These are phyloP conservation scores for Nymphalis urticae DNA, from an alignment of 2,888 invertebrate genomes.

Conservation along the genomic window DNA sequence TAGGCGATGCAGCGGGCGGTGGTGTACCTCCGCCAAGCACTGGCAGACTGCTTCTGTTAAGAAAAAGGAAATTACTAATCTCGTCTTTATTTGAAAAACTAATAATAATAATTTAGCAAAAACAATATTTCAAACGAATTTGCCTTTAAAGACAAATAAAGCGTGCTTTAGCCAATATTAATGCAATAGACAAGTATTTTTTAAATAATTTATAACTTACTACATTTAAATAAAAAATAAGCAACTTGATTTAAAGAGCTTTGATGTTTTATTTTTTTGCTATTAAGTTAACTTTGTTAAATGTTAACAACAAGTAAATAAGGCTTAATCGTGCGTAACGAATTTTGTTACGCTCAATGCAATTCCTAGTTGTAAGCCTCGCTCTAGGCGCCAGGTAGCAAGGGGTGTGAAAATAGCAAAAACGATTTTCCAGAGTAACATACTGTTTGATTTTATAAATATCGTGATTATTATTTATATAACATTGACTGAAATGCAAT, in stretches of 20 bases:
- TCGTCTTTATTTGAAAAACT: neutral
- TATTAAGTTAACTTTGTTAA: too few relatives aligned
- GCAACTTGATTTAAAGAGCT: neutral
- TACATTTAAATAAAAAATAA: too few relatives aligned
- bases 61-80: conserved; percentile 13
- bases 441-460: too few relatives aligned
- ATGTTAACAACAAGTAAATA: conserved; percentile 16
- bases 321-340: conserved; percentile 28
- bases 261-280: neutral
- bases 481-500: too few relatives aligned
- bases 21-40: conserved; percentile 86
- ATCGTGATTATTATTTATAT: too few relatives aligned
- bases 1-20: conserved; percentile 89
- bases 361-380: conserved; percentile 19
- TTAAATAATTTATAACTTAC: too few relatives aligned
- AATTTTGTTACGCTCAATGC: conserved; percentile 17
- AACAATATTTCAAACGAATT: neutral
- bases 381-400: too few relatives aligned
- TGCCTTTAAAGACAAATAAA: neutral
- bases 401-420: too few relatives aligned
- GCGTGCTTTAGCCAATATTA: neutral
- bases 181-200: too few relatives aligned
- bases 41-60: conserved; percentile 83
- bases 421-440: too few relatives aligned
- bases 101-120: neutral